Base-by-base conservation (phyloP, 2,113 vertebrate species). In the Malurus cyaneus region DNA sequence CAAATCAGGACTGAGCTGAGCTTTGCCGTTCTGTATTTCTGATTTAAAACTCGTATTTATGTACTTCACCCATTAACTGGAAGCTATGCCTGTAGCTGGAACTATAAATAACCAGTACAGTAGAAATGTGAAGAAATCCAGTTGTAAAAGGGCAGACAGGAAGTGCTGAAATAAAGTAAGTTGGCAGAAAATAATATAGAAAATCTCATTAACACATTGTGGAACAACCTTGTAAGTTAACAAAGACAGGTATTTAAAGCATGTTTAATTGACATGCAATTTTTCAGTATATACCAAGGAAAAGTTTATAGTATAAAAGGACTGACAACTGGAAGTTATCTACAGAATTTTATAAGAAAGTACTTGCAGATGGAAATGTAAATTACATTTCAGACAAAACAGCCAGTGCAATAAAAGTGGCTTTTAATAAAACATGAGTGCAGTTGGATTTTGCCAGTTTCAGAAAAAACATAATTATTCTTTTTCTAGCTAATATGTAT, bases 341-440 rank as follows among this genome's bases (percentile, higher is more conserved):
- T 95, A 87, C 92, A 97, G 92, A 97, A 97, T 97, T 98, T 97
- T 97, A 93, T 96, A 97, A 97, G 93, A 97, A 97, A 97, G 95
- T 97, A 95, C 96, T 97, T 96, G 90, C 96, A 97, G 97, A 97
- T 97, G 89, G 89, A 94, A 91, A 94, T 92, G 94, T 96, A 97
- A 97, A 97, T 97, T 97, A 96, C 96, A 93, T 97, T 96, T 96
- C 92, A 97, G 96, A 97, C 93, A 97, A 95, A 96, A 84, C 83
- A 29, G 88, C 71, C 93, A 95, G 80, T 91, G 94, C 95, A 96
- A 94, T 95, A 96, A 97, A 98, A 98, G 92, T 96, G 94, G 94
- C 79, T 96, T 97, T 97, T 97, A 98, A 97, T 97, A 97, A 98
- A 97, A 97, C 96, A 96, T 96, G 96, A 97, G 89, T 53, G 91